phyloP scores from a whole-genome alignment of 2,888 invertebrate genomes.

The Torymus tubicola region DNA sequence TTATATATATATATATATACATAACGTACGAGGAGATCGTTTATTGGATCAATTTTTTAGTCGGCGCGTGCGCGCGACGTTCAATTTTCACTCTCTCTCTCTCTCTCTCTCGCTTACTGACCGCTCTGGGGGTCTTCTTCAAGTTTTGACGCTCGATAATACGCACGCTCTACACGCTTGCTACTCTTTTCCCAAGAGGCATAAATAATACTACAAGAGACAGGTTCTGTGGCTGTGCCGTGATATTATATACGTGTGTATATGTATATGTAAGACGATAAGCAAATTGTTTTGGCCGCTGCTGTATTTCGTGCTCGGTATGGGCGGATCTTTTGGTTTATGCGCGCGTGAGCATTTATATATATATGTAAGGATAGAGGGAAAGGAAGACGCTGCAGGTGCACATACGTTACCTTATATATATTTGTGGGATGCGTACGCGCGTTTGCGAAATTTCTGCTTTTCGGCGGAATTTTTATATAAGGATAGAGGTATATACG shows the following conservation, averaged over 20 bases:
- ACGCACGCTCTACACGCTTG: not conserved
- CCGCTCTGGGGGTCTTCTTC: conserved; percentile 36
- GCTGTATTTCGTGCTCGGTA: conserved; percentile 27
- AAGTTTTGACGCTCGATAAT: conserved; percentile 49
- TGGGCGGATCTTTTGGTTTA: conserved; percentile 1
- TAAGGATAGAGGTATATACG: no score
- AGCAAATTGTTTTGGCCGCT: conserved; percentile 52
- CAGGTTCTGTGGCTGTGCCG: no score
- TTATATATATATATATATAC: not conserved
- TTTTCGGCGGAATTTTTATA: no score
- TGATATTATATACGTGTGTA: no score
- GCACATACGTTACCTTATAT: no score
- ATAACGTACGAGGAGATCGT: conserved; percentile 39
- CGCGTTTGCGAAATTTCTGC: no score
- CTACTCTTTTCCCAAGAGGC: not conserved
- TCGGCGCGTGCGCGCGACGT: not conserved
- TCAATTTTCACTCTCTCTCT: conserved; percentile 48
- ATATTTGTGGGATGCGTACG: no score
- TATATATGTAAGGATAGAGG: no score
- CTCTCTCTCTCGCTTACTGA: not conserved
- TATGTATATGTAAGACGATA: conserved; percentile 30
- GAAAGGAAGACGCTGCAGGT: no score
- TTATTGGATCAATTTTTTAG: conserved; percentile 52
- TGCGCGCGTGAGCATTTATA: no score
- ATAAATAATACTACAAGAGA: no score